Evolutionary conservation across 2,113 vertebrate species (phyloP).

Genomic region (Hippocampus zosterae): DNA sequence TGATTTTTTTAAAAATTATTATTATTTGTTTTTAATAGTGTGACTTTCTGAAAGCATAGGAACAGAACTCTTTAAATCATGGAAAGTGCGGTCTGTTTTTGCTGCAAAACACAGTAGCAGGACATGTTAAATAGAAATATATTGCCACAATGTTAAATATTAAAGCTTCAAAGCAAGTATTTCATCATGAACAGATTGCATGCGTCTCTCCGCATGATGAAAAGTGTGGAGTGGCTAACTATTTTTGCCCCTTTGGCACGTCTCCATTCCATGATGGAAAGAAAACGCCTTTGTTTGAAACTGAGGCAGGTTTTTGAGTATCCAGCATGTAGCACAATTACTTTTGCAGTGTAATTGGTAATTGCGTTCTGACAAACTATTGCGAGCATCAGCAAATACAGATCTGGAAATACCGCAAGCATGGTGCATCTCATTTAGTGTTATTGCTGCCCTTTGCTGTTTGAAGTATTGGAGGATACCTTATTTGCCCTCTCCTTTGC

Average conservation of each 20-base stretch:
- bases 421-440: slow-evolving; percentile 11
- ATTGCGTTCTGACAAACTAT: slow-evolving; percentile 44
- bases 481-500: not conserved
- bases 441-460: not conserved
- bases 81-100: too few relatives aligned
- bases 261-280: slow-evolving; percentile 18
- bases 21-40: too few relatives aligned
- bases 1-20: too few relatives aligned
- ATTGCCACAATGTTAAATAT: not conserved
- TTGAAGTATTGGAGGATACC: not conserved
- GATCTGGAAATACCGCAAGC: slow-evolving; percentile 47
- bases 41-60: not conserved
- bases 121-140: not conserved
- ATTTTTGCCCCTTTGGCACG: slow-evolving; percentile 35
- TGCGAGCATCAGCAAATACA: slow-evolving; percentile 50
- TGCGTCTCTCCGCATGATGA: slow-evolving; percentile 23
- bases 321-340: slow-evolving; percentile 61
- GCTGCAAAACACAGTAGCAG: too few relatives aligned
- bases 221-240: slow-evolving; percentile 37
- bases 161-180: not conserved
- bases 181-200: not conserved
- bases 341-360: slow-evolving; percentile 23
- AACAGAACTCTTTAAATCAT: not conserved
- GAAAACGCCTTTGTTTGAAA: slow-evolving; percentile 32
- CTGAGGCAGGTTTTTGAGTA: slow-evolving; percentile 7